Percentiles rank a stretch among this genome's conserved stretches.
phyloP scores from a whole-genome alignment of 2,888 invertebrate species.

The Sminthurides aquaticus region DNA sequence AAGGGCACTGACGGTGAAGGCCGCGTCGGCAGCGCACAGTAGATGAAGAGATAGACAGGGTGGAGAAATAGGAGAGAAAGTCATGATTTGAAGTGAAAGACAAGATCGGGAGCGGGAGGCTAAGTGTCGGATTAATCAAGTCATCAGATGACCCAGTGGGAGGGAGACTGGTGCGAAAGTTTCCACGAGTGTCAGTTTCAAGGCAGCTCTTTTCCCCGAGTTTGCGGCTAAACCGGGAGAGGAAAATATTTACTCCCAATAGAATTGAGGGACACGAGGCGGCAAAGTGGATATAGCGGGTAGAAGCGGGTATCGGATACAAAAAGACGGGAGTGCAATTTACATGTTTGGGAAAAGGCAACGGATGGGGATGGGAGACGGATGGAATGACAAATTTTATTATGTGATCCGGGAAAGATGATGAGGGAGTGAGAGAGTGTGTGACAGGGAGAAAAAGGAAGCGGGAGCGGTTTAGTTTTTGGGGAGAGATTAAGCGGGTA shows the following conservation, averaged over 20 bases:
- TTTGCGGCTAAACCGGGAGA: background rate
- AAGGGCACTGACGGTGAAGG: too few relatives aligned
- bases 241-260: background rate
- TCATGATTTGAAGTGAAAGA: background rate
- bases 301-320: background rate
- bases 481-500: constrained; percentile 17
- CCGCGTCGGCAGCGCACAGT: too few relatives aligned
- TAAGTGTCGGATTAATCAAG: constrained; percentile 39
- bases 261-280: background rate
- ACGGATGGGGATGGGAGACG: too few relatives aligned
- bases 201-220: too few relatives aligned
- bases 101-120: constrained; percentile 13
- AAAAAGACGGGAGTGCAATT: background rate
- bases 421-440: too few relatives aligned
- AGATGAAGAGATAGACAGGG: too few relatives aligned
- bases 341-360: background rate
- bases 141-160: constrained; percentile 34
- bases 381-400: too few relatives aligned
- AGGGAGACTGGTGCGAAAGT: constrained; percentile 34
- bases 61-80: too few relatives aligned
- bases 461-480: background rate
- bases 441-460: background rate
- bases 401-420: too few relatives aligned
- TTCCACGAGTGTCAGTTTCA: too few relatives aligned
- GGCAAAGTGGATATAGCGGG: background rate